Percentiles rank a stretch among this genome's conserved stretches.
Conservation (phyloP, 2,113 vertebrate species). For the Ailuropoda melanoleuca region DNA sequence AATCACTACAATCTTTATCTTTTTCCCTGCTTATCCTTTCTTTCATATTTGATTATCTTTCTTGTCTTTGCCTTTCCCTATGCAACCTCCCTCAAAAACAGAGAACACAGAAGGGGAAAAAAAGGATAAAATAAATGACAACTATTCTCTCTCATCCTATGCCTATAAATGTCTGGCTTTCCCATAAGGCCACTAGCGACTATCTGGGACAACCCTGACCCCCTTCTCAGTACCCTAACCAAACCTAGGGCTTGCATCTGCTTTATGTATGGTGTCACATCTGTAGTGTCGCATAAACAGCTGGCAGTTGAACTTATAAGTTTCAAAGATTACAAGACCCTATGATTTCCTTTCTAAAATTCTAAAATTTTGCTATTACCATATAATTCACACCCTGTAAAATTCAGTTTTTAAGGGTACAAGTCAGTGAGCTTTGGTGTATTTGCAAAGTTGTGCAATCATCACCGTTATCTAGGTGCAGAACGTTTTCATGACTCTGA, state of each 20-base stretch:
- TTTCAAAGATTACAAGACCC: not conserved
- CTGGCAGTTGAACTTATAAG: not conserved
- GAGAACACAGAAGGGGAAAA: not conserved
- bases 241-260: not conserved
- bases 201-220: not conserved
- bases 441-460: not conserved
- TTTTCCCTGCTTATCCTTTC: not conserved
- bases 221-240: not conserved
- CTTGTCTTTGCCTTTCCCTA: not conserved
- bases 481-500: not conserved
- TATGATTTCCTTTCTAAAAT: not conserved
- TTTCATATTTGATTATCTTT: not conserved
- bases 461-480: not conserved
- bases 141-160: not conserved
- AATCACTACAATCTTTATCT: not conserved
- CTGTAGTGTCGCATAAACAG: not conserved
- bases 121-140: not conserved
- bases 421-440: not conserved
- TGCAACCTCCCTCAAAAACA: not conserved
- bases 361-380: not conserved
- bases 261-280: not conserved
- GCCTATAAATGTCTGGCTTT: not conserved
- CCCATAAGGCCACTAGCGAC: not conserved
- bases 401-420: not conserved
- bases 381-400: not conserved